phyloP scores from a whole-genome alignment of 2,113 vertebrate species.

The Myiozetetes cayanensis region DNA sequence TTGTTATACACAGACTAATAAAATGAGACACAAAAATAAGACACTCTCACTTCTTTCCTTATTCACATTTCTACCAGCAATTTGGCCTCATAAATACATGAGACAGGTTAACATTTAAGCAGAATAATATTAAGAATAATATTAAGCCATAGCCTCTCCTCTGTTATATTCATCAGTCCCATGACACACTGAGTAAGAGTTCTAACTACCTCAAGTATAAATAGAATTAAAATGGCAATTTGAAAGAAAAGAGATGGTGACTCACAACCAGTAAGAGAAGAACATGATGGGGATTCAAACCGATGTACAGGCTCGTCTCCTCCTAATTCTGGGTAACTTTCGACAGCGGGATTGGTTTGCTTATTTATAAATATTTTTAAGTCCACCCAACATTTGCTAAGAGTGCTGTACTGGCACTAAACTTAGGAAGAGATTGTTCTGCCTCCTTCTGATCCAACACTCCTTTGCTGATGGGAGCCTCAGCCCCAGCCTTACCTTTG shows the following conservation, averaged over 20 bases:
- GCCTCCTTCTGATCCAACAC: slow-evolving; percentile 18
- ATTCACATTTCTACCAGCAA: not conserved
- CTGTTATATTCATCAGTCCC: slow-evolving; percentile 6
- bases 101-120: not conserved
- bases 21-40: too few relatives aligned
- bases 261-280: slow-evolving; percentile 32
- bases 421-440: not conserved
- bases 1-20: not conserved
- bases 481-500: slow-evolving; percentile 83
- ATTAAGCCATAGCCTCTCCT: not conserved
- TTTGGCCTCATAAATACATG: not conserved
- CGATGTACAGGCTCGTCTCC: not conserved
- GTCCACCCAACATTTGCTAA: not conserved
- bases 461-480: not conserved
- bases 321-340: not conserved
- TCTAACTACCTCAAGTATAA: slow-evolving; percentile 21
- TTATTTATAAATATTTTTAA: not conserved
- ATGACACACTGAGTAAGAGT: slow-evolving; percentile 40
- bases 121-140: not conserved
- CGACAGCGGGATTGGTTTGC: not conserved
- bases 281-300: not conserved
- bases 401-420: not conserved
- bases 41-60: not conserved
- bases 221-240: slow-evolving; percentile 44
- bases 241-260: slow-evolving; percentile 35